These are phyloP conservation scores for Aleiodes sp. DNA, from an alignment of 1,140 invertebrate genomes.

Conservation along the genomic window DNA sequence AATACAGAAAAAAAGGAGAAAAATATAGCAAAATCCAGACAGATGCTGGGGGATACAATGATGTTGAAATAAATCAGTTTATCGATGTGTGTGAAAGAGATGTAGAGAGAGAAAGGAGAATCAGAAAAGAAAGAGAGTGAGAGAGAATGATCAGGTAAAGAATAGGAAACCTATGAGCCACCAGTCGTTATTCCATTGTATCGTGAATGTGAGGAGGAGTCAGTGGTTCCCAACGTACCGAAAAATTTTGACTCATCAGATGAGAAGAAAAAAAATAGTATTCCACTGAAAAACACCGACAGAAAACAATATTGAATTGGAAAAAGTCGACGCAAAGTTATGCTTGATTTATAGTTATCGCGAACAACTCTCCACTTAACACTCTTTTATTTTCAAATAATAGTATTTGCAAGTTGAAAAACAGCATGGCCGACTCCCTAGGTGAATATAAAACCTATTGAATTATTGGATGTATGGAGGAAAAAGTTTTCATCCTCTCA, in stretches of 20 bases:
- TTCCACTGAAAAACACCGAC: background rate
- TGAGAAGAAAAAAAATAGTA: background rate
- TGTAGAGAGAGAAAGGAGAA: constrained; percentile 22
- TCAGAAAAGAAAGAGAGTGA: constrained; percentile 22
- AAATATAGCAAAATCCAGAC: constrained; percentile 50
- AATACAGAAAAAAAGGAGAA: constrained; percentile 17
- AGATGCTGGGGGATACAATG: constrained; percentile 58
- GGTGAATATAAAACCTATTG: constrained; percentile 28
- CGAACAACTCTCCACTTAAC: constrained; percentile 7
- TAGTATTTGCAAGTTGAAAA: constrained; percentile 21
- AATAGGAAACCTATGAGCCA: constrained; percentile 35
- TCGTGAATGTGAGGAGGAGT: constrained; percentile 28
- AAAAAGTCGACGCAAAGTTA: background rate
- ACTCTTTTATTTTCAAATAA: constrained; percentile 30
- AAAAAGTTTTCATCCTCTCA: constrained; percentile 34
- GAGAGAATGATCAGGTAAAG: constrained; percentile 30
- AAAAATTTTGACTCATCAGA: background rate
- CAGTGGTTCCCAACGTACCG: constrained; percentile 37
- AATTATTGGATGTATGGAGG: constrained; percentile 39
- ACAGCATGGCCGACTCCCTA: constrained; percentile 21
- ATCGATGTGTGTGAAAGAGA: constrained; percentile 43
- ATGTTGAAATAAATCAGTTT: constrained; percentile 65
- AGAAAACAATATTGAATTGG: background rate
- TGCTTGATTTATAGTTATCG: constrained; percentile 31
- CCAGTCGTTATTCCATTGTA: constrained; percentile 36